Percentiles rank a stretch among this genome's conserved stretches.
Evolutionary conservation across 1,140 invertebrate genomes (phyloP).

Genomic region (Cyrtorhinus lividipennis): DNA sequence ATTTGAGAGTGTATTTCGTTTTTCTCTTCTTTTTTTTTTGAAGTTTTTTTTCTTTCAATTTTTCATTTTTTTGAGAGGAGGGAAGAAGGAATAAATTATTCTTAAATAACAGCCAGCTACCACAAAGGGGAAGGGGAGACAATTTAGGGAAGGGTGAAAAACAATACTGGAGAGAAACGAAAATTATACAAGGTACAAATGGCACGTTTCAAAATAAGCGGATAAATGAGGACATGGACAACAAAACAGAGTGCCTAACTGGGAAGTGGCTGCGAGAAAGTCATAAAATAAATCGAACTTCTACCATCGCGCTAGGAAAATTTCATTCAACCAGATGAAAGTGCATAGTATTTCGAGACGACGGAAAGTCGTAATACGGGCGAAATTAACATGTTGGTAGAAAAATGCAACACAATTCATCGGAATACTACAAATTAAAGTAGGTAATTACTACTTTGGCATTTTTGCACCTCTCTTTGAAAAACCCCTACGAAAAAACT

Average conservation of each 20-base stretch:
- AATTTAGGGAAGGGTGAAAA: not conserved
- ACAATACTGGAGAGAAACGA: too few relatives aligned
- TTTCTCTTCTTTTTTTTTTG: not conserved
- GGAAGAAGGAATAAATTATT: not conserved
- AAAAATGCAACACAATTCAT: too few relatives aligned
- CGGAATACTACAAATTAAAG: too few relatives aligned
- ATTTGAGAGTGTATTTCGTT: not conserved
- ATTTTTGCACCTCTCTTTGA: too few relatives aligned
- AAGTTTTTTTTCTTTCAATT: not conserved
- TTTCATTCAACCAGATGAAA: too few relatives aligned
- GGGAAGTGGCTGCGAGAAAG: not conserved
- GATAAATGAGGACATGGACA: not conserved
- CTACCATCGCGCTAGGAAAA: too few relatives aligned
- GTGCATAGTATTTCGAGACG: too few relatives aligned
- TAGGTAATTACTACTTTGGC: too few relatives aligned
- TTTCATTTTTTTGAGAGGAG: not conserved
- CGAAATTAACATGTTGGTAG: too few relatives aligned
- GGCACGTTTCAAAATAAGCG: not conserved
- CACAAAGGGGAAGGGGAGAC: not conserved
- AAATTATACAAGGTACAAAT: too few relatives aligned
- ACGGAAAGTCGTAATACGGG: too few relatives aligned
- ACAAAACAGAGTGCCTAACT: not conserved
- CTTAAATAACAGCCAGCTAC: not conserved
- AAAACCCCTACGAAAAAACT: too few relatives aligned
- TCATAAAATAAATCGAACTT: not conserved